phyloP scores from a whole-genome alignment of 1,140 invertebrate genomes.

The Brachionus paranguensis region DNA sequence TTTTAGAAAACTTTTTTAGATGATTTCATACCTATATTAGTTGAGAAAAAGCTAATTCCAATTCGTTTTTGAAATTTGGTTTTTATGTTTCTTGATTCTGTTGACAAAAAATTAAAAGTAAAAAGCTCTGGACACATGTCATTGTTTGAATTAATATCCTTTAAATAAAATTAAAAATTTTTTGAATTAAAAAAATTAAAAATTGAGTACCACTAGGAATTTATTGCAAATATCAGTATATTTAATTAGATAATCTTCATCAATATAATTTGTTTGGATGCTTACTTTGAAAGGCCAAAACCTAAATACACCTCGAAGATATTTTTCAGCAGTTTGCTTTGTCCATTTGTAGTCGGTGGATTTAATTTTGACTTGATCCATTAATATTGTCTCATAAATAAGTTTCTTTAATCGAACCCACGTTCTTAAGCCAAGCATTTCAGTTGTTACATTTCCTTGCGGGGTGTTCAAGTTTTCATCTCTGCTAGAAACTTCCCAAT shows the following conservation, averaged over 20 bases:
- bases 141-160: slow-evolving; percentile 4
- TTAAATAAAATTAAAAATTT: neutral
- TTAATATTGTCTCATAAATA: neutral
- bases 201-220: neutral
- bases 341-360: neutral
- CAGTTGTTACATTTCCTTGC: neutral
- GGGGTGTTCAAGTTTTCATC: neutral
- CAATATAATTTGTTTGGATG: neutral
- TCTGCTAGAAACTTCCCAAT: neutral
- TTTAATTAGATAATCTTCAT: neutral
- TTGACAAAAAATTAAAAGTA: neutral
- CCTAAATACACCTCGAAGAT: neutral
- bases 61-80: neutral
- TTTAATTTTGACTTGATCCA: slow-evolving; percentile 18
- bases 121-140: neutral
- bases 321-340: slow-evolving; percentile 20
- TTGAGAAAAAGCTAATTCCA: neutral
- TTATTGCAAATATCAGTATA: slow-evolving; percentile 17
- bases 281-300: slow-evolving; percentile 9
- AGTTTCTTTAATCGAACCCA: neutral
- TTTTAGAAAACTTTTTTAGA: neutral
- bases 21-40: neutral
- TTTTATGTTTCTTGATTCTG: neutral
- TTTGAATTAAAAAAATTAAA: neutral
- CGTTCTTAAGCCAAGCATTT: neutral